Evolutionary conservation across 2,888 invertebrate species (phyloP).

Genomic region (Acronicta alni): DNA sequence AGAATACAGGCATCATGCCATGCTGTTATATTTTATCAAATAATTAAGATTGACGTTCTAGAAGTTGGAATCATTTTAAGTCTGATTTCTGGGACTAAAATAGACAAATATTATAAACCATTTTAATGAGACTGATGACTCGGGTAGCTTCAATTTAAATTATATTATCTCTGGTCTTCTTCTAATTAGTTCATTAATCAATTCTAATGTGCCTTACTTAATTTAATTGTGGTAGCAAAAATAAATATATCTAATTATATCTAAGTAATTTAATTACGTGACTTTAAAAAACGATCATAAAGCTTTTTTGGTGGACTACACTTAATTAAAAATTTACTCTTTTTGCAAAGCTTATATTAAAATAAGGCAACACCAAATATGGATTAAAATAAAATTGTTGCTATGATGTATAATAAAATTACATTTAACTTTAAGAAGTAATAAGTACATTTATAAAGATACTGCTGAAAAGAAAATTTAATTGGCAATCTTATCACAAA

Average conservation of each 20-base stretch:
- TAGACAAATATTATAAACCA: too few relatives aligned
- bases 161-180: not conserved
- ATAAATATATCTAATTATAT: not conserved
- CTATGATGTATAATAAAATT: not conserved
- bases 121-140: constrained; percentile 1
- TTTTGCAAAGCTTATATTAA: not conserved
- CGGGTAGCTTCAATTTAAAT: not conserved
- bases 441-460: too few relatives aligned
- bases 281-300: not conserved
- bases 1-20: too few relatives aligned
- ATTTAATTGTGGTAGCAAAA: not conserved
- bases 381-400: not conserved
- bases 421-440: too few relatives aligned
- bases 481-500: not conserved
- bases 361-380: not conserved
- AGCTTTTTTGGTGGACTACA: not conserved
- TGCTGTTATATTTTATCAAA: too few relatives aligned
- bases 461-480: not conserved
- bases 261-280: constrained; percentile 1
- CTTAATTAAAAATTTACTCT: not conserved
- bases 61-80: too few relatives aligned
- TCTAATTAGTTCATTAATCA: constrained; percentile 1
- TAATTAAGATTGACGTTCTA: too few relatives aligned
- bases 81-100: too few relatives aligned
- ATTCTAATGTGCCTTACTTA: not conserved